Conservation (phyloP, 2,113 vertebrate genomes). For the Megatriorchis doriae region DNA sequence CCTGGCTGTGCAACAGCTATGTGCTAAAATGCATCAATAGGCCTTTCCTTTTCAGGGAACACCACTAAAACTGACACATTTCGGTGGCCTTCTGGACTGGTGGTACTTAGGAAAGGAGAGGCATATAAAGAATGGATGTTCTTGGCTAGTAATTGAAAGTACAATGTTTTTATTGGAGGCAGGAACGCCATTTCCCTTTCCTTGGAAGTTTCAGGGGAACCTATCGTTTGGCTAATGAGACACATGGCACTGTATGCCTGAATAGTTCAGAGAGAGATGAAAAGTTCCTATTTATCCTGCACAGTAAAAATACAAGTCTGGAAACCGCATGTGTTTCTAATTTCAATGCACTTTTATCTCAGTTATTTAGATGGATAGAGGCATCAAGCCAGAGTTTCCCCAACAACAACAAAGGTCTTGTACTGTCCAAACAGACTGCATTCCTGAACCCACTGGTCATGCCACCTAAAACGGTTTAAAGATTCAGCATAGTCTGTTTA, state of each 20-base stretch:
- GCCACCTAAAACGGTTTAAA: slow-evolving; percentile 54
- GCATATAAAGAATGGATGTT: slow-evolving; percentile 9
- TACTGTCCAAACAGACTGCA: slow-evolving; percentile 63
- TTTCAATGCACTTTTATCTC: slow-evolving; percentile 64
- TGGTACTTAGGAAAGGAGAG: background rate
- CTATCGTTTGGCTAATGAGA: slow-evolving; percentile 49
- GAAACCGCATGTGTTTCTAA: slow-evolving; percentile 66
- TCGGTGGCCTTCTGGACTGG: slow-evolving; percentile 7
- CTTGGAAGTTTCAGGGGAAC: slow-evolving; percentile 13
- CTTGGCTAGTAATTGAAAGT: slow-evolving; percentile 30
- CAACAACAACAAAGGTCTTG: slow-evolving; percentile 64
- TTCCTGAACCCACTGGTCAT: slow-evolving; percentile 54
- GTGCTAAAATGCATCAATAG: background rate
- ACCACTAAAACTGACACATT: background rate
- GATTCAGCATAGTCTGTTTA: slow-evolving; percentile 25
- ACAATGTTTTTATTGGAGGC: slow-evolving; percentile 33
- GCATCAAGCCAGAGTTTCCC: slow-evolving; percentile 68
- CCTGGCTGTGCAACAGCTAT: slow-evolving; percentile 20
- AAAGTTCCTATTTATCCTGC: slow-evolving; percentile 64
- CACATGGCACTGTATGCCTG: background rate
- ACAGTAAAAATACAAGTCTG: slow-evolving; percentile 54
- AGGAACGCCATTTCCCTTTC: slow-evolving; percentile 44
- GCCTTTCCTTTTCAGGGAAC: slow-evolving; percentile 8
- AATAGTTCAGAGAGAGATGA: slow-evolving; percentile 41
- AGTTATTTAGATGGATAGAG: slow-evolving; percentile 65